Percentiles rank a stretch among this genome's conserved stretches.
Evolutionary conservation across 2,113 vertebrate genomes (phyloP).

Genomic region (Butastur rufipennis): DNA sequence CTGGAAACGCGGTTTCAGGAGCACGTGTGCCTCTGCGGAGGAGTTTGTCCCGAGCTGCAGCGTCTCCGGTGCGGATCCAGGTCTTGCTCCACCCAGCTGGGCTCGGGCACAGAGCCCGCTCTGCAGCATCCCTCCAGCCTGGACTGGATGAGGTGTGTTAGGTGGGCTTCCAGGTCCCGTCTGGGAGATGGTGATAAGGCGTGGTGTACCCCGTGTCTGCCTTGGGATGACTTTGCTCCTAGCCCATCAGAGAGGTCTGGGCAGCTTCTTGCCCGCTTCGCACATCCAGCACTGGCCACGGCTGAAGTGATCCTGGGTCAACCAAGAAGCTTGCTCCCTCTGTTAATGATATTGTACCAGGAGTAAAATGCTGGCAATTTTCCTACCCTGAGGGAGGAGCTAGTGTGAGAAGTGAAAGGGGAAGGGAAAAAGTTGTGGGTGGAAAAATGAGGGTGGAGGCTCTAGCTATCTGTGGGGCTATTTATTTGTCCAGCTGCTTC

Average conservation of each 20-base stretch:
- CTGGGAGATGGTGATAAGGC: not conserved
- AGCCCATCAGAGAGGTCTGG: not conserved
- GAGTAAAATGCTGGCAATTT: not conserved
- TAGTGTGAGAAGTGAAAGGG: not conserved
- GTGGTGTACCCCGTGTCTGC: not conserved
- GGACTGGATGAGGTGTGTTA: not conserved
- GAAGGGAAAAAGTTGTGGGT: constrained; percentile 38
- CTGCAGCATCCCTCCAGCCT: not conserved
- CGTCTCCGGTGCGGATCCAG: accelerated
- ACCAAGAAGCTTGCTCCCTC: accelerated
- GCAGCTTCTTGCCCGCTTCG: not conserved
- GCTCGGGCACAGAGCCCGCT: not conserved
- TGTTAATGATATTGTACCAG: not conserved
- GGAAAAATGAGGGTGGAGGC: constrained; percentile 48
- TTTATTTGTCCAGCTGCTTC: constrained; percentile 56
- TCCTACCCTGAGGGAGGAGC: not conserved
- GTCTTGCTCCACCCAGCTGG: not conserved
- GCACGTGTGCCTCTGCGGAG: accelerated
- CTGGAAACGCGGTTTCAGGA: not conserved
- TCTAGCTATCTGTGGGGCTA: constrained; percentile 24
- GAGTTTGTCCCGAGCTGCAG: not conserved
- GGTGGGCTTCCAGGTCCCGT: not conserved
- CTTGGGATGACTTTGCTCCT: not conserved
- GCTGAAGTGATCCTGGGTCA: not conserved
- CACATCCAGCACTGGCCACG: not conserved